Percentiles rank a stretch among this genome's conserved stretches.
phyloP scores from a whole-genome alignment of 2,113 vertebrate species.

The Tupaia tana region DNA sequence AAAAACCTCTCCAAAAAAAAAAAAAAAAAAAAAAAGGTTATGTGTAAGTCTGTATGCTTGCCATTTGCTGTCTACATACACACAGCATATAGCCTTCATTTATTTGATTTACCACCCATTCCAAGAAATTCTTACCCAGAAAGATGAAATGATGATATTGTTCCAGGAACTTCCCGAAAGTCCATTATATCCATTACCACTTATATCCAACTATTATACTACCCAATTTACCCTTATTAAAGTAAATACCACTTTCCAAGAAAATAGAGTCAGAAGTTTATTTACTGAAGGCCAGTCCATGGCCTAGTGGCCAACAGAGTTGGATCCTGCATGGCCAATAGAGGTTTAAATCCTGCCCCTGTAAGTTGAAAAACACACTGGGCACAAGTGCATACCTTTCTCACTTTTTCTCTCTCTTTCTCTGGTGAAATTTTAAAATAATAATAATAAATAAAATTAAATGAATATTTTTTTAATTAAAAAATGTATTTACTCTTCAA shows the following conservation, averaged over 20 bases:
- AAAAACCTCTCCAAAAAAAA: too few relatives aligned
- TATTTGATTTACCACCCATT: neutral
- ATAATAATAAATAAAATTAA: too few relatives aligned
- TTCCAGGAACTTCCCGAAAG: conserved; percentile 31
- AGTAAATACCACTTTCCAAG: neutral
- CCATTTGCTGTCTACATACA: neutral
- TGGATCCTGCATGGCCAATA: too few relatives aligned
- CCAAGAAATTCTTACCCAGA: conserved; percentile 22
- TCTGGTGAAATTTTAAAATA: too few relatives aligned
- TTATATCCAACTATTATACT: neutral
- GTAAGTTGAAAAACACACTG: too few relatives aligned
- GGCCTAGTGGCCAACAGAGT: too few relatives aligned
- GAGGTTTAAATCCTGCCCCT: too few relatives aligned
- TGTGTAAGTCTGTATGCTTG: neutral
- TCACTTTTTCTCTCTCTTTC: too few relatives aligned
- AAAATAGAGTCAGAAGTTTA: neutral
- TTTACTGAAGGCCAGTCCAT: neutral
- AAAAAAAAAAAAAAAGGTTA: neutral
- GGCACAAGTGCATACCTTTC: too few relatives aligned
- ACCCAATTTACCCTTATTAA: neutral
- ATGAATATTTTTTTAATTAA: too few relatives aligned
- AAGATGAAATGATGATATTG: neutral
- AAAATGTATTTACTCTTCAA: too few relatives aligned
- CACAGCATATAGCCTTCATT: neutral
- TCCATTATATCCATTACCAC: neutral